Evolutionary conservation across 2,888 invertebrate genomes (phyloP), one percentile per base, ranked within the genome.

Genomic region (Agriopis aurantiaria): DNA sequence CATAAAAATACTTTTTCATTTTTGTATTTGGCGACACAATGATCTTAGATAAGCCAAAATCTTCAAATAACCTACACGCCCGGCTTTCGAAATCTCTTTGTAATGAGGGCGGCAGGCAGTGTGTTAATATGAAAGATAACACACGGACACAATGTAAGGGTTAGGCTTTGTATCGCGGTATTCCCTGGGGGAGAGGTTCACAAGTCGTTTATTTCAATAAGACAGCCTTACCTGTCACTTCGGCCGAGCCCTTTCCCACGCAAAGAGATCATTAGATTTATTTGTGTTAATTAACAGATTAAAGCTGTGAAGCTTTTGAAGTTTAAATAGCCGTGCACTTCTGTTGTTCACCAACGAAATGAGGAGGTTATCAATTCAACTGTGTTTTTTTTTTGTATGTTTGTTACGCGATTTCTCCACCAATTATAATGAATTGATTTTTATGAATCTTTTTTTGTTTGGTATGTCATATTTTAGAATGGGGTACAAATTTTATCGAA

Each of bases 191-290:
- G 81, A 82, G 82, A n/a, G 58, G 82, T 33, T 83, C 82, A 81
- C 82, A 80, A 85, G 86, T 87, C 87, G 80, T 86, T 87, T 85
- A 83, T 87, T 85, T 86, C 87, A 86, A 87, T 87, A 87, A 86
- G 81, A 85, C 82, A 80, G 79, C 81, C 83, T 82, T 84, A 85
- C 85, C 84, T 85, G 84, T 79, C 70, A 66, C 48, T 62, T 63
- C 43, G 41, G n/a, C 82, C 82, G 82, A 81, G 82, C 84, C 84
- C 81, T 79, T 82, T 84, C 79, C 81, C 78, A 75, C 68, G 76
- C 68, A 72, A 74, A 63, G 75, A 74, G 83, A 78, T 87, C 86
- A 87, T 84, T 83, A 81, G 77, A 83, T 82, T 84, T 85, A 85
- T 86, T 88, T 86, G 83, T 73, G 66, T 59, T 59, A 71, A 71